These are phyloP conservation scores for Drosophila equinoxialis DNA, from an alignment of 1,140 invertebrate species.

Conservation along the genomic window DNA sequence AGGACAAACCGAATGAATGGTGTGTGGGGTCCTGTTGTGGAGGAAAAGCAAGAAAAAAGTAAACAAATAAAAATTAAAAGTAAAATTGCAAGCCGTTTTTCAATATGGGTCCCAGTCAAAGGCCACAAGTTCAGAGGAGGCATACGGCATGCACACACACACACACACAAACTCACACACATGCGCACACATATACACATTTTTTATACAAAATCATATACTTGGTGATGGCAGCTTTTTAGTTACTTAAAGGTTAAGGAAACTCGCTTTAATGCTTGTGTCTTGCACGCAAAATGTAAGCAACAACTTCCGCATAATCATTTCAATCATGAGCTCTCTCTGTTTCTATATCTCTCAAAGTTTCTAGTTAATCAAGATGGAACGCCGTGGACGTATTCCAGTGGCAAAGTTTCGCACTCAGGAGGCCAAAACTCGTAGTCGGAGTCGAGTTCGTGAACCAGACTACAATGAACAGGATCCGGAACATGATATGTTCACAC, in stretches of 20 bases:
- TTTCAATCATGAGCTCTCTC: neutral
- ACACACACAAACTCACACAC: conserved; percentile 18
- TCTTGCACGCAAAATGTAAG: conserved; percentile 49
- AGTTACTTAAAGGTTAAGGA: conserved; percentile 60
- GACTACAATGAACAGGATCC: conserved; percentile 81
- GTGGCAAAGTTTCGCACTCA: conserved; percentile 78
- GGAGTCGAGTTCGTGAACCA: conserved; percentile 74
- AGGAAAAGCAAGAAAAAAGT: conserved; percentile 45
- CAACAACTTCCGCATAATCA: conserved; percentile 14
- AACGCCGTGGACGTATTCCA: conserved; percentile 74
- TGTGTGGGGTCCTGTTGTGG: conserved; percentile 12
- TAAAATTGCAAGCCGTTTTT: conserved; percentile 67
- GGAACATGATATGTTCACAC: conserved; percentile 78
- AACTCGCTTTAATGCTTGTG: conserved; percentile 52
- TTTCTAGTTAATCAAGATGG: conserved; percentile 43
- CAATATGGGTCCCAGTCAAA: conserved; percentile 51
- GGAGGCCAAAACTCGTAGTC: conserved; percentile 77
- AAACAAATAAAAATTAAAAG: conserved; percentile 67
- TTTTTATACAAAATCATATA: conserved; percentile 30
- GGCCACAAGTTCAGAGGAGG: conserved; percentile 11
- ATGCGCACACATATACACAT: conserved; percentile 24
- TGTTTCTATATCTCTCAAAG: neutral
- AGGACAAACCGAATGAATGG: conserved; percentile 29
- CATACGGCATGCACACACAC: conserved; percentile 21
- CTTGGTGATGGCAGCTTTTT: conserved; percentile 67